These are phyloP conservation scores for Marmota flaviventris DNA, from an alignment of 2,113 vertebrate species.

Conservation along the genomic window DNA sequence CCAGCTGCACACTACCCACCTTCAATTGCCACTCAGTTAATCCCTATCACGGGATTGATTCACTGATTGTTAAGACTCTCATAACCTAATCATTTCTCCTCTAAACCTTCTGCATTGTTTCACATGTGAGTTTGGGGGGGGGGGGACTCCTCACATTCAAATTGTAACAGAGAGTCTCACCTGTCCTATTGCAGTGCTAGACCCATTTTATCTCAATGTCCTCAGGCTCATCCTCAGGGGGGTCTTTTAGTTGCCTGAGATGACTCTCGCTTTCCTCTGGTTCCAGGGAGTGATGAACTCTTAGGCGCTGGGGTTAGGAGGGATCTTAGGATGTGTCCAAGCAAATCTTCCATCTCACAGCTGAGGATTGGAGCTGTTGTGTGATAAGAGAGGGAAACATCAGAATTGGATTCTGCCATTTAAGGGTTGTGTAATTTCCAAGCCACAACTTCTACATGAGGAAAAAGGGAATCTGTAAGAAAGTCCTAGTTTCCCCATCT, in stretches of 20 bases:
- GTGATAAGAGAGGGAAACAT: background rate
- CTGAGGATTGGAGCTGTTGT: background rate
- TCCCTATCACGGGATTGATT: no score
- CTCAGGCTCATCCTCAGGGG: no score
- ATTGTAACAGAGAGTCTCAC: no score
- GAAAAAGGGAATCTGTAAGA: background rate
- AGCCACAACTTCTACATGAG: background rate
- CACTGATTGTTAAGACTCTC: no score
- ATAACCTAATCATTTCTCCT: no score
- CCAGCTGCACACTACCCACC: no score
- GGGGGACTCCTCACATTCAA: no score
- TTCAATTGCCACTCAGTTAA: no score
- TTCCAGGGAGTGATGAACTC: background rate
- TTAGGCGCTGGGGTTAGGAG: background rate
- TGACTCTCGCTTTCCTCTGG: background rate
- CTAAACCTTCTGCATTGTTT: no score
- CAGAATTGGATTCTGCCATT: background rate
- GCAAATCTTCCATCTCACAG: background rate
- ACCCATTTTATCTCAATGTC: no score
- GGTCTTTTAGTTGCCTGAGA: background rate
- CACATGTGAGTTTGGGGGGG: no score
- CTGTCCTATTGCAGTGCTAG: no score
- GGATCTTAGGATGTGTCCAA: background rate
- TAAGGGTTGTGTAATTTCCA: background rate
- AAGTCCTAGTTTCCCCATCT: background rate